Percentiles rank a stretch among this genome's conserved stretches.
Evolutionary conservation across 2,113 vertebrate genomes (phyloP).

Genomic region (Podarcis muralis): DNA sequence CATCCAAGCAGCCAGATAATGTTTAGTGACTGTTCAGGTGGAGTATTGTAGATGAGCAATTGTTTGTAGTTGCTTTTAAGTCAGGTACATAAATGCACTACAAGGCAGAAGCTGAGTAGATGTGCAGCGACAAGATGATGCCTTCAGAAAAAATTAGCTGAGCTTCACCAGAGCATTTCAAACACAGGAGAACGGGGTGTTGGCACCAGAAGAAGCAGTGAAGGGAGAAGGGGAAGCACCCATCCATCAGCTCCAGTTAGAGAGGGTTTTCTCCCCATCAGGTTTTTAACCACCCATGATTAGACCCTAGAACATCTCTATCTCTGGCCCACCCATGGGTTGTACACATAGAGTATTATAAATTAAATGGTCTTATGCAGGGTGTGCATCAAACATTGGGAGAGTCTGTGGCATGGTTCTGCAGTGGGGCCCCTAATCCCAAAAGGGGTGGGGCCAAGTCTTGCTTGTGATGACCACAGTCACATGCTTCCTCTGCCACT

Average conservation of each 20-base stretch:
- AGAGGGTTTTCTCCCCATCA: not conserved
- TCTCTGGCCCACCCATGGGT: not conserved
- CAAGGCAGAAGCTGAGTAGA: not conserved
- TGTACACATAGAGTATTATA: not conserved
- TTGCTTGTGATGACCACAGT: too few relatives aligned
- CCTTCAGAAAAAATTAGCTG: not conserved
- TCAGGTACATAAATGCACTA: not conserved
- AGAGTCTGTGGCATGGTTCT: too few relatives aligned
- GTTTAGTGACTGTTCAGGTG: slow-evolving; percentile 14
- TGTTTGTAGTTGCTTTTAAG: not conserved
- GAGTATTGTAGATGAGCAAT: slow-evolving; percentile 2
- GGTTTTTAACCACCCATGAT: not conserved
- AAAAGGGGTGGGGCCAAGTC: too few relatives aligned
- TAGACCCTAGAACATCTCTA: not conserved
- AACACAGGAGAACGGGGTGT: not conserved
- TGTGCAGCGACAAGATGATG: not conserved
- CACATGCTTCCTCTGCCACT: too few relatives aligned
- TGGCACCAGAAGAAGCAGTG: not conserved
- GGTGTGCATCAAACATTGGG: too few relatives aligned
- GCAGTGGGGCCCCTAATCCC: too few relatives aligned
- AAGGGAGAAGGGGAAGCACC: not conserved
- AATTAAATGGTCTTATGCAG: not conserved
- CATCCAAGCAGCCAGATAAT: not conserved
- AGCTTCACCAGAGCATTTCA: not conserved
- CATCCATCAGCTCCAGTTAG: not conserved